phyloP scores from a whole-genome alignment of 2,797 vertebrate species.

The Columba guinea region DNA sequence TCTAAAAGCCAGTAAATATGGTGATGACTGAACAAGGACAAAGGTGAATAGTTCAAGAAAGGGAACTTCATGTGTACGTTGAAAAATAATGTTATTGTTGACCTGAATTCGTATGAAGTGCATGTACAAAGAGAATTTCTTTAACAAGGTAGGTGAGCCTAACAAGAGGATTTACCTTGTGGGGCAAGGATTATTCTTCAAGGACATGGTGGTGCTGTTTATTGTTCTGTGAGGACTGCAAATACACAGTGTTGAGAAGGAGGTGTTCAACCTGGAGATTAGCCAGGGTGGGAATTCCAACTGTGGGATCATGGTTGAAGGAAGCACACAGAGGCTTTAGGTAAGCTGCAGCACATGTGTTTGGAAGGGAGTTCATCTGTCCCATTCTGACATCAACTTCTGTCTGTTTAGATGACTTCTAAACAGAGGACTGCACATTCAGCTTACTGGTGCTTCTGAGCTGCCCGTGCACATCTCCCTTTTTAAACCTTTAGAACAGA shows the following conservation, averaged over 20 bases:
- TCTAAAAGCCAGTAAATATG: background rate
- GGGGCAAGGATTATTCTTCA: background rate
- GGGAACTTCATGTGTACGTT: background rate
- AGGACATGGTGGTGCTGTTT: background rate
- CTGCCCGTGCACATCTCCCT: background rate
- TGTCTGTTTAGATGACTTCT: background rate
- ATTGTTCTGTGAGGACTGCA: background rate
- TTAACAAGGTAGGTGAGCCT: background rate
- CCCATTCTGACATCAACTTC: background rate
- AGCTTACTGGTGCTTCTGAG: background rate
- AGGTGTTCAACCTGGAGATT: background rate
- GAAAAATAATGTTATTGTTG: background rate
- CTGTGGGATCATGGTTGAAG: background rate
- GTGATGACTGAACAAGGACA: background rate
- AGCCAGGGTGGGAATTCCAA: background rate
- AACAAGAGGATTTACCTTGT: background rate
- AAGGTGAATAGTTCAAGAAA: background rate
- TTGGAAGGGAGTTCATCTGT: background rate
- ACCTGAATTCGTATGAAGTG: background rate
- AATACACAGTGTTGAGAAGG: background rate
- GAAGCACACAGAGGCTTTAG: background rate
- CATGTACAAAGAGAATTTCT: background rate
- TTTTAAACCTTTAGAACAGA: background rate
- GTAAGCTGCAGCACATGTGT: background rate
- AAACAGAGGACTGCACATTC: background rate